These are phyloP conservation scores for Fistularia tabacaria DNA, from an alignment of 2,797 vertebrate genomes.

Conservation along the genomic window DNA sequence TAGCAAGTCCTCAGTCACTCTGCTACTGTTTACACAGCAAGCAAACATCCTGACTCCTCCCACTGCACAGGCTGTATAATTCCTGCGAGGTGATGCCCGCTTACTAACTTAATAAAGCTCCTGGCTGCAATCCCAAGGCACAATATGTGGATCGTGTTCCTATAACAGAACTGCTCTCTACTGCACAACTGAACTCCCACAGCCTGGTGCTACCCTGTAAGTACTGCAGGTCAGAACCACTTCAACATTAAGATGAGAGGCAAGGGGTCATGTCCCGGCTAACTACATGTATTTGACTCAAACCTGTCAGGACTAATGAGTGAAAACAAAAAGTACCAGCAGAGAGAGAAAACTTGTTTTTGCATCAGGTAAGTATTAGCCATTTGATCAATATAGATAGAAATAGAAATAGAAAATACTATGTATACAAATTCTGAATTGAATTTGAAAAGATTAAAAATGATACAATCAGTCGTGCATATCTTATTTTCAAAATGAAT, in stretches of 20 bases:
- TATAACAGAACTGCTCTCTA: constrained; percentile 49
- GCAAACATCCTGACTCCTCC: constrained; percentile 57
- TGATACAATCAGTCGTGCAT: no score
- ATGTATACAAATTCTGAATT: no score
- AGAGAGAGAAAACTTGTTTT: constrained; percentile 4
- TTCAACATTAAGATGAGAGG: constrained; percentile 29
- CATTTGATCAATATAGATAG: no score
- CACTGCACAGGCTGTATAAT: constrained; percentile 40
- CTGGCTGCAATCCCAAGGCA: constrained; percentile 51
- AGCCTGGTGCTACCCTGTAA: constrained; percentile 47
- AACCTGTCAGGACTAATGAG: constrained; percentile 57
- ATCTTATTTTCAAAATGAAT: no score
- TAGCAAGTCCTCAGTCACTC: constrained; percentile 4
- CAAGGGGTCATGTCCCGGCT: constrained; percentile 5
- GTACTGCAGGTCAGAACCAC: constrained; percentile 37
- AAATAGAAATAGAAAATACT: no score
- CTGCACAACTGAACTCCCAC: constrained; percentile 33
- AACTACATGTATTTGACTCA: no score
- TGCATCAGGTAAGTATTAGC: constrained; percentile 53
- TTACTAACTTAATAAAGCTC: constrained; percentile 69
- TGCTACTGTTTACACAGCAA: constrained; percentile 32
- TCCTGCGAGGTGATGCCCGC: constrained; percentile 57
- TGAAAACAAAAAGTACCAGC: constrained; percentile 40
- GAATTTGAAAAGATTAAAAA: no score
- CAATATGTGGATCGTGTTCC: constrained; percentile 63